These are phyloP conservation scores for Oncorhynchus keta DNA, from an alignment of 2,113 vertebrate species.

Conservation along the genomic window DNA sequence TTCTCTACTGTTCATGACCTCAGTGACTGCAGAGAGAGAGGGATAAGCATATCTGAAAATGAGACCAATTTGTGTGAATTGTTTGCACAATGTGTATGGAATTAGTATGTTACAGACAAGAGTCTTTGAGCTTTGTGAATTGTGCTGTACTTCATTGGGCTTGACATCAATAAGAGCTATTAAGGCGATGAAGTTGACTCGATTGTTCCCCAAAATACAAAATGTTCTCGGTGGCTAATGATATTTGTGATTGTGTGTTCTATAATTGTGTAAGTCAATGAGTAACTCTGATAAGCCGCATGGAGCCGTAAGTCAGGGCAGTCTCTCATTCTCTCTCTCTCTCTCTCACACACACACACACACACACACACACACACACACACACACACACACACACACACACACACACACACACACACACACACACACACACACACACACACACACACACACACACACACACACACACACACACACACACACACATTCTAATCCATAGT, in stretches of 20 bases:
- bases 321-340: conserved; percentile 16
- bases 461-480: background rate
- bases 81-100: background rate
- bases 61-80: background rate
- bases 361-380: background rate
- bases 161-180: too few species aligned
- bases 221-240: background rate
- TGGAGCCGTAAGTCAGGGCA: conserved; percentile 66
- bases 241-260: conserved; percentile 10
- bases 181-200: too few species aligned
- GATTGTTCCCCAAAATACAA: background rate
- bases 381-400: background rate
- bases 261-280: conserved; percentile 66
- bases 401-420: background rate
- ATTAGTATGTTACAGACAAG: background rate
- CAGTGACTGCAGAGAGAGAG: conserved; percentile 18
- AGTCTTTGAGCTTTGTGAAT: too few species aligned
- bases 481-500: conserved; percentile 13
- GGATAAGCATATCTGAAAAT: conserved; percentile 12
- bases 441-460: background rate
- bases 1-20: conserved; percentile 41
- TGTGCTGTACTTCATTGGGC: too few species aligned
- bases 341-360: too few species aligned
- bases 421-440: background rate
- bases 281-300: conserved; percentile 70